Base-by-base conservation (phyloP, 2,113 vertebrate species). In the Malurus alboscapulatus region DNA sequence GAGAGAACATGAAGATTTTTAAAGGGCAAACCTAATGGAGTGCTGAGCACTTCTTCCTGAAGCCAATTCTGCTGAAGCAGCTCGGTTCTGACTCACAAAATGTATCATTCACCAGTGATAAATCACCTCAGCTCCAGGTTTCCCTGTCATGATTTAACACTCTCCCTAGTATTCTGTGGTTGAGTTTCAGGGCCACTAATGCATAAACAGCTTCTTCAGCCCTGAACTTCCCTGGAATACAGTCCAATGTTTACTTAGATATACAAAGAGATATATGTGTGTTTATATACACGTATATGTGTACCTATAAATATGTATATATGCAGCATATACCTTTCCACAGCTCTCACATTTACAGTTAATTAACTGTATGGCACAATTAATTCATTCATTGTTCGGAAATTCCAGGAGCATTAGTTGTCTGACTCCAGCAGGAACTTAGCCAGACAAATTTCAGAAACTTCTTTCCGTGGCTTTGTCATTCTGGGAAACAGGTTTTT, bases 361-460 rank as follows among this genome's bases (percentile, higher is more conserved):
- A 79, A 73, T 90, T 72, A 87, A 58, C 12, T 77, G 68, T 17
- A 62, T 0, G 1, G 51, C 34, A 95, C 76, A 88, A 93, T 84
- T 87, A 58, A 92, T 88, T 86, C 50, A 91, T 81, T 90, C 20
- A 74, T 90, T 95, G 79, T 90, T 94, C 12, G 2, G 71, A 88
- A 95, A 95, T 93, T 93, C 90, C 92, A 92, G 73, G 68, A 91
- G 40, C 40, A 79, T 75, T 88, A 78, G 38, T 50, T 57, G 45
- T 68, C 61, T 38, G 7, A 84, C 83, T 87, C 66, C 42, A 76
- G 74, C 81, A 95, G 94, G 77, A 92, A 68, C 45, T 82, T 55
- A 81, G 61, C 62, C 84, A 91, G 57, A 59, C 24, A 71, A 8
- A 84, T 78, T 81, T 92, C 77, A 87, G 84, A 87, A 95, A 75